phyloP scores from a whole-genome alignment of 2,113 vertebrate genomes.

The Onychorhynchus coronatus region DNA sequence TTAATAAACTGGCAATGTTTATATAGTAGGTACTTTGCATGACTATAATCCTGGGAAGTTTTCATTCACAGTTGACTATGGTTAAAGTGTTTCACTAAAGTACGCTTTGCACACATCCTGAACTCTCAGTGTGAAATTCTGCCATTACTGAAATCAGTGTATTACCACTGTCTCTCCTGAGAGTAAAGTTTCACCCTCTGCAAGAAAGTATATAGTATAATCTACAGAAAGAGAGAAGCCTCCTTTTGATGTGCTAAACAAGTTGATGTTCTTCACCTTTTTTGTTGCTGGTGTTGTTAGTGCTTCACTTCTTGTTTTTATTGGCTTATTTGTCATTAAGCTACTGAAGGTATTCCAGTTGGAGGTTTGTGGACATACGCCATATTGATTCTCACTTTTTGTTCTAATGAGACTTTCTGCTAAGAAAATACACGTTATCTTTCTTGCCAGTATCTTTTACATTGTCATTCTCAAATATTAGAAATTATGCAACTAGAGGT shows the following conservation, averaged over 20 bases:
- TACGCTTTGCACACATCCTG: not conserved
- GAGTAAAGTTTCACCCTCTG: not conserved
- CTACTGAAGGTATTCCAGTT: not conserved
- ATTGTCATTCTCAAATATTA: not conserved
- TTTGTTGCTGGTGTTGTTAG: not conserved
- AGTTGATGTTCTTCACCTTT: not conserved
- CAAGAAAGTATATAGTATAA: not conserved
- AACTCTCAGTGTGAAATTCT: not conserved
- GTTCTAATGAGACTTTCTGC: not conserved
- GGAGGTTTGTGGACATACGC: not conserved
- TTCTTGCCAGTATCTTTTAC: not conserved
- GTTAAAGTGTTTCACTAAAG: not conserved
- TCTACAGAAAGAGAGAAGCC: not conserved
- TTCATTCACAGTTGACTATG: not conserved
- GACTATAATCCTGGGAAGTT: not conserved
- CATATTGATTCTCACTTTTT: not conserved
- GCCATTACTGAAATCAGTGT: not conserved
- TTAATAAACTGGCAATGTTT: not conserved
- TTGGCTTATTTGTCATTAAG: not conserved
- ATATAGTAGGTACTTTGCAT: not conserved
- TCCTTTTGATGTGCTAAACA: not conserved
- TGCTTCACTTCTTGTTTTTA: not conserved
- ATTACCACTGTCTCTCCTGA: not conserved
- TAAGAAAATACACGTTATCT: not conserved
- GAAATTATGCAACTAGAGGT: not conserved